Conservation (phyloP, 2,888 invertebrate genomes). For the Macrostomum cliftonense region DNA sequence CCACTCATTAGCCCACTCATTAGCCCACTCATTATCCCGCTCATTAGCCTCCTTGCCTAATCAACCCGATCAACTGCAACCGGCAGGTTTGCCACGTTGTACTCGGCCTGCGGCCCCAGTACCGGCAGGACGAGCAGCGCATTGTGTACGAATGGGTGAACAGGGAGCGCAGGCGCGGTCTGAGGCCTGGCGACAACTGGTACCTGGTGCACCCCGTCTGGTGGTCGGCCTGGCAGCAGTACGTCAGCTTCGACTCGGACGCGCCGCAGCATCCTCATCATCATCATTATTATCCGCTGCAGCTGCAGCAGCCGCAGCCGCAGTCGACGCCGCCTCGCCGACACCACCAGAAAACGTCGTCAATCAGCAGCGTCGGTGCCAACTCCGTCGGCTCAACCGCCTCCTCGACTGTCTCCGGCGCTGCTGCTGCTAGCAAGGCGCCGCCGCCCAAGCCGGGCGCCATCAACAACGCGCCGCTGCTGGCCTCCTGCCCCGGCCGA, state of each 20-base stretch:
- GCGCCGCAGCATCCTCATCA: too few relatives aligned
- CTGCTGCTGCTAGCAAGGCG: not conserved
- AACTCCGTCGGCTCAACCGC: not conserved
- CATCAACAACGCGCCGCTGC: conserved; percentile 55
- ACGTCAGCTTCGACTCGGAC: too few relatives aligned
- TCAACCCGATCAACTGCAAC: too few relatives aligned
- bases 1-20: too few relatives aligned
- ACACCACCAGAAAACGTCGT: conserved; percentile 19
- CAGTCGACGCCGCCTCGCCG: too few relatives aligned
- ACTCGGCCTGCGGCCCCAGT: conserved; percentile 60
- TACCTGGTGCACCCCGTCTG: not conserved
- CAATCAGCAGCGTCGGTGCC: conserved; percentile 17
- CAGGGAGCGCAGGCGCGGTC: not conserved
- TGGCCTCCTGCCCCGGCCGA: conserved; percentile 43
- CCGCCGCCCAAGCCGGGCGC: conserved; percentile 46
- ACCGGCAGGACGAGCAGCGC: conserved; percentile 53
- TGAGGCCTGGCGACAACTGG: not conserved
- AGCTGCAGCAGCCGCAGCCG: too few relatives aligned
- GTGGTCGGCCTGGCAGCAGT: not conserved
- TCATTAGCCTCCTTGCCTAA: too few relatives aligned
- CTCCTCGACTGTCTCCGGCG: not conserved
- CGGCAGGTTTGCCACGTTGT: conserved; percentile 67
- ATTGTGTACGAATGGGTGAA: conserved; percentile 23
- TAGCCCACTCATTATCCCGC: too few relatives aligned
- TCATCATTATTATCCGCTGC: too few relatives aligned